Evolutionary conservation across 2,888 invertebrate genomes (phyloP), one percentile per base, ranked within the genome.

Genomic region (Apeira syringaria): DNA sequence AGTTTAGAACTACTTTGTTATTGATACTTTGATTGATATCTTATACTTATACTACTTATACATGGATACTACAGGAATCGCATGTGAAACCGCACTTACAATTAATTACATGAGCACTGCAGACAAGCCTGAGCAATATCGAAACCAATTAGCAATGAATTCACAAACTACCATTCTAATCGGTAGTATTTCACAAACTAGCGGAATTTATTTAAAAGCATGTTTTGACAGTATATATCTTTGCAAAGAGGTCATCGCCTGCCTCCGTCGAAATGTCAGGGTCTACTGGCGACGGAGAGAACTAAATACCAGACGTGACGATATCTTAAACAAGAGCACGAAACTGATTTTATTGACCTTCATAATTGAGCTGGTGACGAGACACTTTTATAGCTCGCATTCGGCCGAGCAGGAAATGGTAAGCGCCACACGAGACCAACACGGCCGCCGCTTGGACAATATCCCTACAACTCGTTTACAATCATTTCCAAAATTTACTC

Each of bases 201-300:
- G 39, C 3, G 57, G 63, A 63, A 61, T 64, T 58, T 47, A 56
- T 66, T 61, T 50, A 51, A 61, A 67, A 66, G 57, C 54, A 63
- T 38, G 20, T 50, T 70, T 73, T 66, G 59, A 62, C 64, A 60
- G 58, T 57, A 48, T 61, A 66, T 65, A 65, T 61, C 63, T 62
- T 64, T 57, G 55, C 68, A 74, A 74, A 75, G 74, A 68, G 68
- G 75, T 76, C 74, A 74, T 67, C 64, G 61, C 63, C 53, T 71
- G 70, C 59, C 63, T 70, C 61, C 66, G 68, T 56, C 66, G 56
- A 86, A 85, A 86, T 86, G 85, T 86, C 86, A 86, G 80, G 86
- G 85, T 77, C 81, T 67, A 59, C 54, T 32, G 34, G 62, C 52
- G 58, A 57, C 58, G 56, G 20, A 60, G 61, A 62, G 59, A 69